Conservation (phyloP, 2,797 vertebrate species). For the Hybognathus amarus region DNA sequence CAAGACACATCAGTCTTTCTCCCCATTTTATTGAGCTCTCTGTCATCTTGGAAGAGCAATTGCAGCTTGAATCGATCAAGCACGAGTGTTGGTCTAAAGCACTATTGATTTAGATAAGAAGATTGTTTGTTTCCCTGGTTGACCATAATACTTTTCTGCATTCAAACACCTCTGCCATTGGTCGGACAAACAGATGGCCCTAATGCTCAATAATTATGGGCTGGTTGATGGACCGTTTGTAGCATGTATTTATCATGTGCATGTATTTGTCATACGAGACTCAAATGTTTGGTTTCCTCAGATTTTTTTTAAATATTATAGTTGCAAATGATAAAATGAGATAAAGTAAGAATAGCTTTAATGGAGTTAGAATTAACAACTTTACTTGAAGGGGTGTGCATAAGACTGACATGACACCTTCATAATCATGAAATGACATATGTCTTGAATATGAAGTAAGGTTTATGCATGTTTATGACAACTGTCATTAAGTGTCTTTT, state of each 20-base stretch:
- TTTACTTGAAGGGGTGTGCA: no score
- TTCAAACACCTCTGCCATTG: not conserved
- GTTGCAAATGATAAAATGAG: not conserved
- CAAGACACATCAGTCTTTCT: conserved; percentile 13
- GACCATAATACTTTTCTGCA: not conserved
- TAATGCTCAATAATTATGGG: not conserved
- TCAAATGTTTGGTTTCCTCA: not conserved
- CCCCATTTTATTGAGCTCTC: conserved; percentile 29
- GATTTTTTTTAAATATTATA: not conserved
- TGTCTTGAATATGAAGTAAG: no score
- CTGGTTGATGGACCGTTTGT: not conserved
- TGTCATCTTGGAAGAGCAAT: conserved; percentile 4
- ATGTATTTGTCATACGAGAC: not conserved
- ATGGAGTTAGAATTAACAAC: not conserved
- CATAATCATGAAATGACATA: no score
- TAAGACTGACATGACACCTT: no score
- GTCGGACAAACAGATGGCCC: not conserved
- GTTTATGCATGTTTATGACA: no score
- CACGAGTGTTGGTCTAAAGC: conserved; percentile 21
- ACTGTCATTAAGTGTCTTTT: no score
- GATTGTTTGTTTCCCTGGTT: conserved; percentile 10
- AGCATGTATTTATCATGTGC: not conserved
- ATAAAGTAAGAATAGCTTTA: not conserved
- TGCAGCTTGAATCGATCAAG: conserved; percentile 30
- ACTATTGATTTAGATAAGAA: conserved; percentile 42